These are phyloP conservation scores for Branchinecta lindahli DNA, from an alignment of 1,140 invertebrate species.

Conservation along the genomic window DNA sequence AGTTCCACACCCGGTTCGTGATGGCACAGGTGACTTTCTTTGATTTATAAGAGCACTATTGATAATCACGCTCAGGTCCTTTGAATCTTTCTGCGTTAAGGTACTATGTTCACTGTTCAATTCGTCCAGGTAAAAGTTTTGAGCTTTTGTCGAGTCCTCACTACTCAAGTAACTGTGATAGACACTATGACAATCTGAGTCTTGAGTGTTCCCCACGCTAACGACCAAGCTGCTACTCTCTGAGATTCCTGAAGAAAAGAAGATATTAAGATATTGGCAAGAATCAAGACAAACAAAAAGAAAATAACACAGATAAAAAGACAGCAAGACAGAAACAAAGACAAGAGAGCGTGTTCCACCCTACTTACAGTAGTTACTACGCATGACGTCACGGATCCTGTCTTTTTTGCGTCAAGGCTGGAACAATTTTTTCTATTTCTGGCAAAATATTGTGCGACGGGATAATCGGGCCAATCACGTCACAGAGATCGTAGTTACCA, in stretches of 20 bases:
- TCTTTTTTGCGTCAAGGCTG: no score
- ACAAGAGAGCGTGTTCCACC: no score
- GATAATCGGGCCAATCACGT: no score
- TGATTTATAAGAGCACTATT: constrained; percentile 1
- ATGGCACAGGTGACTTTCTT: background rate
- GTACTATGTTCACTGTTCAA: background rate
- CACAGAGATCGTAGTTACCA: no score
- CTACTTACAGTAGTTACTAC: no score
- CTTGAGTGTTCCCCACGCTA: constrained; percentile 52
- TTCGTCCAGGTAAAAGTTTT: background rate
- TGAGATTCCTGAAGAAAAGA: constrained; percentile 26
- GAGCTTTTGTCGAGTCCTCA: constrained; percentile 19
- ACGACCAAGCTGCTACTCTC: constrained; percentile 26
- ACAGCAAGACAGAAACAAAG: no score
- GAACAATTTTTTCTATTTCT: no score
- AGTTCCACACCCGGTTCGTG: background rate
- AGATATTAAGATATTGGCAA: no score
- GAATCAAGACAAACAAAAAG: no score
- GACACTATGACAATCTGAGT: constrained; percentile 33
- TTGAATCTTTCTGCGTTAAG: constrained; percentile 4
- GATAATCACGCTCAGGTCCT: background rate
- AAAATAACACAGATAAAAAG: no score
- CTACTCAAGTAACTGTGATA: constrained; percentile 21
- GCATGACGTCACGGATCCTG: no score
- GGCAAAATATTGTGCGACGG: no score